Evolutionary conservation across 2,797 vertebrate species (phyloP).

Genomic region (Chaenodraco wilsoni): DNA sequence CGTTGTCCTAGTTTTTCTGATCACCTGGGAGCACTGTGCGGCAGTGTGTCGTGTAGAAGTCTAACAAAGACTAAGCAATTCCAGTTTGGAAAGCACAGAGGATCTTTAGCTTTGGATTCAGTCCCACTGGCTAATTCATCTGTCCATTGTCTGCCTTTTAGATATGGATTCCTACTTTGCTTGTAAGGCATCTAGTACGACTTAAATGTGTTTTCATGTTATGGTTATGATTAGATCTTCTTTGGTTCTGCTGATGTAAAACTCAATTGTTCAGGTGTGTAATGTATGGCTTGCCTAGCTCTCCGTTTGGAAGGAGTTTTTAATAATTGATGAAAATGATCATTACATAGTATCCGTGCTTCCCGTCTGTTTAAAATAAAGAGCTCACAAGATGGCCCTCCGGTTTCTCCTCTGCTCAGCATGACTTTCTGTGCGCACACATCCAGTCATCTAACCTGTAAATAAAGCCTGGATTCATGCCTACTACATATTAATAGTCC

Average conservation of each 20-base stretch:
- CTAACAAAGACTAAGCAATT: conserved; percentile 6
- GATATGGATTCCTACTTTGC: conserved; percentile 28
- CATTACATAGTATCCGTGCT: neutral
- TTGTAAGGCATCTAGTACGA: conserved; percentile 15
- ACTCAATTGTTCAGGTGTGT: neutral
- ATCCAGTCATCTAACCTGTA: conserved; percentile 56
- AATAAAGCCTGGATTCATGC: conserved; percentile 59
- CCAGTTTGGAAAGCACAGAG: neutral
- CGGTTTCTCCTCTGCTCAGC: neutral
- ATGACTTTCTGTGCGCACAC: conserved; percentile 12
- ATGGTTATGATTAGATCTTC: conserved; percentile 9
- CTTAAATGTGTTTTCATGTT: conserved; percentile 9
- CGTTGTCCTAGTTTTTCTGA: conserved; percentile 44
- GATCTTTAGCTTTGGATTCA: conserved; percentile 16
- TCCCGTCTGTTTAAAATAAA: neutral
- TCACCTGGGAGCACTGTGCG: conserved; percentile 22
- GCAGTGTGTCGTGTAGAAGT: conserved; percentile 34
- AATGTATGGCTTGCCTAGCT: neutral
- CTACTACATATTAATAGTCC: conserved; percentile 76
- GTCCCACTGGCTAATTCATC: conserved; percentile 3
- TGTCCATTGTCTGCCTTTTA: conserved; percentile 8
- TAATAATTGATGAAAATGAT: conserved; percentile 2
- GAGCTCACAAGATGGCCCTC: conserved; percentile 5
- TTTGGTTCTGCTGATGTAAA: neutral
- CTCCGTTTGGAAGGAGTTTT: neutral